Percentiles rank a stretch among this genome's conserved stretches.
Conservation (phyloP, 2,113 vertebrate genomes). For the cat (Felis catus) region F.catus_Fca126_mat1.0 CM031428.1:60150001-60150500, state of each 20-base stretch:
- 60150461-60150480: neutral
- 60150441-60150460: neutral
- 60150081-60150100: constrained; percentile 24
- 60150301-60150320: too few species aligned
- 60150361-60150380: neutral
- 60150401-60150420: neutral
- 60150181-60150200: neutral
- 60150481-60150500: too few species aligned
- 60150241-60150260: neutral
- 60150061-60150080: neutral
- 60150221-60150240: neutral
- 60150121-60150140: neutral
- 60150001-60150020: neutral
- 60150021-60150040: neutral
- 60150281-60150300: neutral
- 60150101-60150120: neutral
- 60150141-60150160: neutral
- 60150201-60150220: neutral
- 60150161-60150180: neutral
- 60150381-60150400: neutral
- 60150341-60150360: accelerated
- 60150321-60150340: neutral
- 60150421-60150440: neutral
- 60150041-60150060: neutral
- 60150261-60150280: neutral